Conservation (phyloP, 2,888 invertebrate genomes). For the Ctenicera cuprea region DNA sequence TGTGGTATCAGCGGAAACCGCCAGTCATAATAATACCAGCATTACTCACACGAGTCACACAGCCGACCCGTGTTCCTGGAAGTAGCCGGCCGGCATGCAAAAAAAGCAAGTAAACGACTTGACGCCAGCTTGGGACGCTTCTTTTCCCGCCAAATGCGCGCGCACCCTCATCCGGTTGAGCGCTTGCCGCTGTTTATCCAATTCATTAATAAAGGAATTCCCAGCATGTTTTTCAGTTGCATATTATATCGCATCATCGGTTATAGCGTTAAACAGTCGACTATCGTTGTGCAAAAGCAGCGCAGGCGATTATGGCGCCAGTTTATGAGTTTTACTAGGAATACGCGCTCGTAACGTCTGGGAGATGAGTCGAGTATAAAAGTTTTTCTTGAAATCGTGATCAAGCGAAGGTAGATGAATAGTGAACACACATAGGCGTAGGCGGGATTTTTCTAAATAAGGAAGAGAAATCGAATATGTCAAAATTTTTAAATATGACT, state of each 20-base stretch:
- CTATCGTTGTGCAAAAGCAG: neutral
- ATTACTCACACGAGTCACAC: constrained; percentile 42
- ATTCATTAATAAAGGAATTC: constrained; percentile 46
- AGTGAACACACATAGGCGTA: too few relatives aligned
- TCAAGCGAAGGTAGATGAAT: neutral
- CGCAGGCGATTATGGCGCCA: constrained; percentile 18
- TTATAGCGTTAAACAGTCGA: neutral
- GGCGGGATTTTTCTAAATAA: too few relatives aligned
- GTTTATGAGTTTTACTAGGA: constrained; percentile 19
- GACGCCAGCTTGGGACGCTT: constrained; percentile 56
- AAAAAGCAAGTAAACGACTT: constrained; percentile 63
- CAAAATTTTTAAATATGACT: too few relatives aligned
- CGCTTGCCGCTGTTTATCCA: constrained; percentile 27
- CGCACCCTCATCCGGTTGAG: constrained; percentile 46
- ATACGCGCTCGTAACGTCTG: neutral
- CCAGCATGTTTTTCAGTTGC: constrained; percentile 29
- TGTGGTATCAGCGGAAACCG: constrained; percentile 38
- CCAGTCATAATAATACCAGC: constrained; percentile 9
- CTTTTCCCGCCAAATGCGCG: constrained; percentile 56
- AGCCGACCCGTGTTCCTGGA: constrained; percentile 39
- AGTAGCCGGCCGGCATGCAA: constrained; percentile 59
- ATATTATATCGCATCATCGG: neutral
- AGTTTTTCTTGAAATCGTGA: neutral
- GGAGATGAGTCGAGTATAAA: neutral
- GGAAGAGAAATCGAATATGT: too few relatives aligned